Conservation (phyloP, 1,140 invertebrate species). For the Zaprionus gabonicus region DNA sequence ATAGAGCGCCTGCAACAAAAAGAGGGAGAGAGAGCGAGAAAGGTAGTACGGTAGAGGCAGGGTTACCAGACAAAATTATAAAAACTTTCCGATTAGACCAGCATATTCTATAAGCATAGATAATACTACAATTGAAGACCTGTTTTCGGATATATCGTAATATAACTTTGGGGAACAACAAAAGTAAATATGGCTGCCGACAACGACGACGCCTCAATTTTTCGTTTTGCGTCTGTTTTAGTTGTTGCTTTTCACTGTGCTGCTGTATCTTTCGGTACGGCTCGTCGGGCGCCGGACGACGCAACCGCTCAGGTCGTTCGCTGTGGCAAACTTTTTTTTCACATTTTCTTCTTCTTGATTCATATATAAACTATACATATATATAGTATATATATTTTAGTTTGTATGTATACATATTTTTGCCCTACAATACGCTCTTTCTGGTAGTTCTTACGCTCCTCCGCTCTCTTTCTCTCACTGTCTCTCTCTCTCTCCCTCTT, state of each 20-base stretch:
- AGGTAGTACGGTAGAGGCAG: neutral
- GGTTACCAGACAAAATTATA: neutral
- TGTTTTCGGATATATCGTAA: constrained; percentile 31
- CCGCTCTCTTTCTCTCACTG: constrained; percentile 20
- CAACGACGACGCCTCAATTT: constrained; percentile 44
- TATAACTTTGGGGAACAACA: constrained; percentile 26
- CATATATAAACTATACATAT: constrained; percentile 24
- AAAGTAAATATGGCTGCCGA: constrained; percentile 50
- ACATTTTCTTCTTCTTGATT: constrained; percentile 22
- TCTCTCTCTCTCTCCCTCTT: constrained; percentile 27
- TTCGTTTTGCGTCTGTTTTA: constrained; percentile 52
- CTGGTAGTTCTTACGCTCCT: constrained; percentile 4
- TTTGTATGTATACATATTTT: constrained; percentile 2
- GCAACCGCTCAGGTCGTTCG: constrained; percentile 28
- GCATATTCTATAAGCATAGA: constrained; percentile 4
- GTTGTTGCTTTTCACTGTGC: constrained; percentile 64
- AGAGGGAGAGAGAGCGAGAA: neutral
- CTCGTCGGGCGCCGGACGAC: constrained; percentile 43
- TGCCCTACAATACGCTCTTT: constrained; percentile 9
- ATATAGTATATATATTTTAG: constrained; percentile 27
- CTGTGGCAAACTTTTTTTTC: constrained; percentile 50
- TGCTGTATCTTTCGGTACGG: constrained; percentile 72
- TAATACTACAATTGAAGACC: constrained; percentile 2
- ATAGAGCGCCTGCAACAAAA: neutral
- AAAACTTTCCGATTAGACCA: neutral